Evolutionary conservation across 2,797 vertebrate species (phyloP).

Genomic region (Furcifer pardalis): DNA sequence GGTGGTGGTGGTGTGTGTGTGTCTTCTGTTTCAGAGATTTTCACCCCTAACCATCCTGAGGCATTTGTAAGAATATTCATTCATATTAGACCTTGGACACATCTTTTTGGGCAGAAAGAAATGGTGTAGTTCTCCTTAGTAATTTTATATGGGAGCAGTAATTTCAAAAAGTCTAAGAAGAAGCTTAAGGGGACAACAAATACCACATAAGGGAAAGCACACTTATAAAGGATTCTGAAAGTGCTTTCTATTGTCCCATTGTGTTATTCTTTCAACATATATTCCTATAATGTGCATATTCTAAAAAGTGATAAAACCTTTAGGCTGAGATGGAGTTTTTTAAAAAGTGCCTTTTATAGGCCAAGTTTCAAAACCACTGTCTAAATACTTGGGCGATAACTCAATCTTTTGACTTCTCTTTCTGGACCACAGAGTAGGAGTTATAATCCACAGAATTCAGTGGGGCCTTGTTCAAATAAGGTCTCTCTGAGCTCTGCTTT

Average conservation of each 20-base stretch:
- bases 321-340: not conserved
- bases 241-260: not conserved
- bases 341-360: not conserved
- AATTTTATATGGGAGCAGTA: not conserved
- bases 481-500: not conserved
- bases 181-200: not conserved
- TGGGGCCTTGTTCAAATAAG: not conserved
- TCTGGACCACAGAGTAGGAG: not conserved
- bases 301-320: not conserved
- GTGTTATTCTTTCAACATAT: not conserved
- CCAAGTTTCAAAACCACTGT: not conserved
- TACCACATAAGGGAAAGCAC: not conserved
- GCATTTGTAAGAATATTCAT: not conserved
- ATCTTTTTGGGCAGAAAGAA: not conserved
- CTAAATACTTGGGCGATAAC: not conserved
- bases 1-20: too few species aligned
- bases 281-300: not conserved
- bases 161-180: not conserved
- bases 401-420: not conserved
- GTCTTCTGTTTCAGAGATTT: too few species aligned
- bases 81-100: not conserved
- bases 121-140: not conserved
- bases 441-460: not conserved
- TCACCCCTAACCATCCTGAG: too few species aligned
- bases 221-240: not conserved